Conservation (phyloP, 2,888 invertebrate genomes). For the Apamea epomidion region DNA sequence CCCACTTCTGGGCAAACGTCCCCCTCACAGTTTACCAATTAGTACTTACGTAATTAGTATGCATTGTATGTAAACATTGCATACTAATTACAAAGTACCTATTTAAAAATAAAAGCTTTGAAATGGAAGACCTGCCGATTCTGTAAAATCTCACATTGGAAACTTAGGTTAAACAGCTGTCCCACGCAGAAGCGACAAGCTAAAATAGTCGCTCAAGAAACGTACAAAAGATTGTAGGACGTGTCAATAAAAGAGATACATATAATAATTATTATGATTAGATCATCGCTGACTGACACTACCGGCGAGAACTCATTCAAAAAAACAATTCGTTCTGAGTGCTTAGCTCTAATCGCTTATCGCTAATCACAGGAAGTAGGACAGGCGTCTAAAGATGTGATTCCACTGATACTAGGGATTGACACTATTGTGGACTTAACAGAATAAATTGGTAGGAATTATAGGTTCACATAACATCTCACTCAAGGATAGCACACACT, state of each 20-base stretch:
- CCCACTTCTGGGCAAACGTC: background rate
- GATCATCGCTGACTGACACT: background rate
- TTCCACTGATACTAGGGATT: background rate
- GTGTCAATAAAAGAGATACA: background rate
- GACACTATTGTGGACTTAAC: background rate
- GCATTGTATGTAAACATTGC: background rate
- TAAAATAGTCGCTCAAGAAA: background rate
- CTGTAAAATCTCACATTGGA: background rate
- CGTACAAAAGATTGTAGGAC: background rate
- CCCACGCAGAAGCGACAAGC: background rate
- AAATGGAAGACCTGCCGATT: background rate
- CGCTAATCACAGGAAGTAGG: no score
- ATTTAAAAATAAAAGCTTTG: background rate
- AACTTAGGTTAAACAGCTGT: background rate
- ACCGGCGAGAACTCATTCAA: background rate
- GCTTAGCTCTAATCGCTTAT: background rate
- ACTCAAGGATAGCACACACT: background rate
- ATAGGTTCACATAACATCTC: slow-evolving; percentile 16
- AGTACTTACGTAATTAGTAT: background rate
- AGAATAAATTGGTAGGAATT: background rate
- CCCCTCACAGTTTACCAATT: no score
- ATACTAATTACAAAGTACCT: background rate
- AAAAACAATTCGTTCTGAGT: background rate
- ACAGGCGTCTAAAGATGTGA: no score
- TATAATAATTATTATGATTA: background rate